Percentiles rank a stretch among this genome's conserved stretches.
These are phyloP conservation scores for Radopholus similis DNA, from an alignment of 1,140 invertebrate genomes.

Conservation along the genomic window DNA sequence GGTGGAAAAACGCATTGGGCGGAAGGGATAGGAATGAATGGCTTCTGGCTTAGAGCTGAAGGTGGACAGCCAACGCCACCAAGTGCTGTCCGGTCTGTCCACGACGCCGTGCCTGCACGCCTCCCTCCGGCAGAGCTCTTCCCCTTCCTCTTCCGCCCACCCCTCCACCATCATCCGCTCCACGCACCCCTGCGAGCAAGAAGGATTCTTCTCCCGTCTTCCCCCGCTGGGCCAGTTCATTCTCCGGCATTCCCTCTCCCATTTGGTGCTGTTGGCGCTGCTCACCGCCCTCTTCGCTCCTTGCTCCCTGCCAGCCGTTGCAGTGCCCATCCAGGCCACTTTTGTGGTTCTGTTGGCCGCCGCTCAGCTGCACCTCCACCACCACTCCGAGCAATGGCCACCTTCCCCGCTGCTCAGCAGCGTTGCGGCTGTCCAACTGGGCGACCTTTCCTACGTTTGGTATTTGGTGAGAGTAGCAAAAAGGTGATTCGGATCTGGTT, in stretches of 20 bases:
- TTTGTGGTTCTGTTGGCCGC: slow-evolving; percentile 4
- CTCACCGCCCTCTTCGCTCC: not conserved
- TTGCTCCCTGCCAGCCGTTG: not conserved
- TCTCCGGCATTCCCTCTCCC: not conserved
- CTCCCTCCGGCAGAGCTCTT: too few species aligned
- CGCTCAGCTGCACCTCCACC: not conserved
- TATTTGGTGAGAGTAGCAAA: not conserved
- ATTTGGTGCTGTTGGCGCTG: not conserved
- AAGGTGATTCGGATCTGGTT: not conserved
- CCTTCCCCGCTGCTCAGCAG: slow-evolving; percentile 2
- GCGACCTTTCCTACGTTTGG: slow-evolving; percentile 16
- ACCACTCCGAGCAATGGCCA: not conserved
- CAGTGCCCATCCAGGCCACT: not conserved
- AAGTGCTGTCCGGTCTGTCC: too few species aligned
- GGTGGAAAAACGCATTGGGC: too few species aligned
- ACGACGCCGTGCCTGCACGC: too few species aligned
- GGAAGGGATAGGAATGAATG: too few species aligned
- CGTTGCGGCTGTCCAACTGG: slow-evolving; percentile 1
- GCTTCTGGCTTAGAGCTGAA: too few species aligned
- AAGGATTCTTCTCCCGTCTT: too few species aligned
- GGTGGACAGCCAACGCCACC: too few species aligned
- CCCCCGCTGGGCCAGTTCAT: too few species aligned
- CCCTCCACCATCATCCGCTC: too few species aligned
- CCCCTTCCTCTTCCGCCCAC: too few species aligned
- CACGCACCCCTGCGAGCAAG: too few species aligned